Conservation (phyloP, 1,140 invertebrate species). For the Rhopalosiphum maidis region DNA sequence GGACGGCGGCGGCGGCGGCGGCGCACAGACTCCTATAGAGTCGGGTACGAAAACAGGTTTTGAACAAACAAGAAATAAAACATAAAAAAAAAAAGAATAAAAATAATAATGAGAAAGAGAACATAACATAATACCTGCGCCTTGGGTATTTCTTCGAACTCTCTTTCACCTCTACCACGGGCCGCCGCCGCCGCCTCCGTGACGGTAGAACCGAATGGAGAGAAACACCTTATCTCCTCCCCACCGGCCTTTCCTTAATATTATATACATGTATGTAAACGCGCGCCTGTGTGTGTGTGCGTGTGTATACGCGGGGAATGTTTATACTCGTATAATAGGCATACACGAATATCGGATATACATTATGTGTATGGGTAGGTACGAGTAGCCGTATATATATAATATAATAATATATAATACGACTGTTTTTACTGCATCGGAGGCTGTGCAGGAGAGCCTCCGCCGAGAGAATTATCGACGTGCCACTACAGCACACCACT, state of each 20-base stretch:
- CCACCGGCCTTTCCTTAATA: slow-evolving; percentile 2
- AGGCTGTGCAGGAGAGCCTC: background rate
- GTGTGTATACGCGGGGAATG: background rate
- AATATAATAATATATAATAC: slow-evolving; percentile 33
- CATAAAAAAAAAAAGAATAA: slow-evolving; percentile 48
- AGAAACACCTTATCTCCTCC: slow-evolving; percentile 52
- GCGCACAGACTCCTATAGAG: slow-evolving; percentile 47
- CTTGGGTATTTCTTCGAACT: slow-evolving; percentile 54
- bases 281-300: background rate
- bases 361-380: background rate
- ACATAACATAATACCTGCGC: slow-evolving; percentile 51
- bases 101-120: slow-evolving; percentile 56
- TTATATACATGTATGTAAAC: background rate
- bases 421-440: slow-evolving; percentile 28
- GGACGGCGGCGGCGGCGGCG: background rate
- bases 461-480: slow-evolving; percentile 47
- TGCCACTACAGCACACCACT: background rate
- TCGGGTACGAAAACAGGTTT: slow-evolving; percentile 51
- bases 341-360: slow-evolving; percentile 14
- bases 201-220: slow-evolving; percentile 24
- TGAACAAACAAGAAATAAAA: slow-evolving; percentile 58
- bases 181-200: background rate
- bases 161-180: slow-evolving; percentile 52
- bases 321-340: slow-evolving; percentile 7
- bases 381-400: slow-evolving; percentile 36